Evolutionary conservation across 2,888 invertebrate species (phyloP), one percentile per base, ranked within the genome.

Genomic region (Ectropis crepuscularia): DNA sequence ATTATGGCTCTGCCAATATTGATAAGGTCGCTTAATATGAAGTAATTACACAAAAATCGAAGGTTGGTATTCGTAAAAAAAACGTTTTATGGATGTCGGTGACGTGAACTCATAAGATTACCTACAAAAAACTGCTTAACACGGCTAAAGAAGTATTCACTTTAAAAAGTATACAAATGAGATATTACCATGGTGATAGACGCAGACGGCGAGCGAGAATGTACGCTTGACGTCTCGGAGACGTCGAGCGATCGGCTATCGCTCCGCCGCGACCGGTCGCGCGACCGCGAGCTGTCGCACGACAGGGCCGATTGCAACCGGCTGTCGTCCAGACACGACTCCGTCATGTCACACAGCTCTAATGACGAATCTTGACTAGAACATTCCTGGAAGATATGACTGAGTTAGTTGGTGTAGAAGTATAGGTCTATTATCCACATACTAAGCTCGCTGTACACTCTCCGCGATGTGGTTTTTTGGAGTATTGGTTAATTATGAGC

Each of bases 331-430:
- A 86, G 43, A 36, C 86, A 84, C 68, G 80, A 80, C 51, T 91
- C 92, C 38, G 85, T 83, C 69, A 90, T 83, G 55, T 93, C 93
- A 73, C 93, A 93, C 57, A 93, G 70, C 78, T 93, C 93, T 65
- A 93, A 70, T 66, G 93, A 93, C 64, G 93, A 93, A 58, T 93
- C 93, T 86, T 93, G 93, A 90, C 93, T 93, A 87, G 91, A 92
- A 86, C 92, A 92, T 69, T 93, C 93, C 93, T 93, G 87, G 5
- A 86, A 85, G 66, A 60, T 10, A n/a, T 2, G 28, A 6, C 41
- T 9, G 2, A 5, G 49, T 53, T 16, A 6, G 12, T 50, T 9
- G 16, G 16, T 28, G 16, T 28, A 4, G 4, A 28, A 28, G 2
- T 28, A 28, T 28, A 28, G 16, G 2, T 28, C 4, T 28, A 28